phyloP scores from a whole-genome alignment of 2,113 vertebrate species.

The Datnioides undecimradiatus region DNA sequence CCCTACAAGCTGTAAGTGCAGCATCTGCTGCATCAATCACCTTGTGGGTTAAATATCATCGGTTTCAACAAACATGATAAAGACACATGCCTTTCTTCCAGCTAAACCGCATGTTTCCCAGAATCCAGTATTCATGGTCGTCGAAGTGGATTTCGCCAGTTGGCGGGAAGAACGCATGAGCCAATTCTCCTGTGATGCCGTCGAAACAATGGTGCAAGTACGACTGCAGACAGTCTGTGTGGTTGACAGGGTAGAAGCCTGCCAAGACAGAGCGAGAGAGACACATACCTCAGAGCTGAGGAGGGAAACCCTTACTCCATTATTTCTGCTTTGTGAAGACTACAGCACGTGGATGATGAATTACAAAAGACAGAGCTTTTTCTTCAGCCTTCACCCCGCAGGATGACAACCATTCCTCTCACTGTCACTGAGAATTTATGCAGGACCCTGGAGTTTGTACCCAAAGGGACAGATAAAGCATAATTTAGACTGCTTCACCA shows the following conservation, averaged over 20 bases:
- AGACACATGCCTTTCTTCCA: conserved; percentile 92
- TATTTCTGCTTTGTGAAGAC: conserved; percentile 46
- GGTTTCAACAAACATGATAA: conserved; percentile 32
- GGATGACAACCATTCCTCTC: conserved; percentile 50
- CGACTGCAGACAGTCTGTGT: conserved; percentile 94
- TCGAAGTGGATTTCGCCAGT: conserved; percentile 98
- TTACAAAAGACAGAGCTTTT: conserved; percentile 43
- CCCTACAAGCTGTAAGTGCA: neutral
- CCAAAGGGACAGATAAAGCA: conserved; percentile 38
- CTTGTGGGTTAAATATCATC: conserved; percentile 1
- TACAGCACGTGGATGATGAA: conserved; percentile 49
- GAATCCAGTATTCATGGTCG: conserved; percentile 95
- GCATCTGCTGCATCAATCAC: conserved; percentile 6
- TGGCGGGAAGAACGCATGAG: conserved; percentile 95
- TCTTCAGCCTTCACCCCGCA: conserved; percentile 25
- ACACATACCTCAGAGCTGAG: conserved; percentile 44
- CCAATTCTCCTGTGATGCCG: conserved; percentile 94
- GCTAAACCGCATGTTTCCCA: conserved; percentile 96
- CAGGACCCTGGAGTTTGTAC: conserved; percentile 23
- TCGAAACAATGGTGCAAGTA: conserved; percentile 96
- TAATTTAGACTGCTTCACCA: conserved; percentile 36
- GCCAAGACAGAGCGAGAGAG: conserved; percentile 52
- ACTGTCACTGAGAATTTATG: conserved; percentile 52
- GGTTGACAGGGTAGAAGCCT: conserved; percentile 97
- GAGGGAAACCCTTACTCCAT: conserved; percentile 53